These are phyloP conservation scores for Rhabdophis nuchalis DNA, from an alignment of 2,797 vertebrate species.

Conservation along the genomic window DNA sequence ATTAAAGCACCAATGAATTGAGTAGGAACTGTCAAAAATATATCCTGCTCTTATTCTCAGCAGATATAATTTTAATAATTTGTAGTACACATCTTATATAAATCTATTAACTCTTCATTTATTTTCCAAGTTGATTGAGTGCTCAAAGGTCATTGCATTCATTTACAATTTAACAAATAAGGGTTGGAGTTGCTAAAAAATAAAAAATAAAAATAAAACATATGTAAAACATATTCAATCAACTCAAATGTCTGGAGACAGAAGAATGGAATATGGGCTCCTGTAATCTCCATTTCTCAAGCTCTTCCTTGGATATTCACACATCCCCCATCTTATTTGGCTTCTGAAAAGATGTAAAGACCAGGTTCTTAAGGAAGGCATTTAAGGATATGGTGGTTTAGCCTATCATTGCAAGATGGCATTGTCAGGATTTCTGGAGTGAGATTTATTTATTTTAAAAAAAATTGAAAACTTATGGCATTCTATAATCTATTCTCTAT, in stretches of 20 bases:
- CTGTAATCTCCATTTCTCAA: neutral
- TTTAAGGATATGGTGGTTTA: neutral
- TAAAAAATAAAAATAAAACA: neutral
- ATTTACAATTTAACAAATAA: neutral
- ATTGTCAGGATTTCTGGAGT: neutral
- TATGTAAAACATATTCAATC: neutral
- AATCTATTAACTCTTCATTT: neutral
- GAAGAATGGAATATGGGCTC: too few relatives aligned
- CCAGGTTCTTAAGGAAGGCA: neutral
- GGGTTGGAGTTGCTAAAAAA: neutral
- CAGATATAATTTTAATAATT: neutral
- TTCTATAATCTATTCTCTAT: neutral
- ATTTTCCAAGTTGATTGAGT: neutral
- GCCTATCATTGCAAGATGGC: neutral
- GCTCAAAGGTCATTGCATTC: neutral
- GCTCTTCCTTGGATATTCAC: neutral
- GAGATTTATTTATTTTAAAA: neutral
- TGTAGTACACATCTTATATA: neutral
- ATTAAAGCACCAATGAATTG: neutral
- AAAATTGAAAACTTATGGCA: neutral
- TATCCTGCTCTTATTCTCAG: neutral
- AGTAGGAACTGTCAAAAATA: neutral
- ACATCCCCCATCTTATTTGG: neutral
- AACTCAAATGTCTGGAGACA: neutral
- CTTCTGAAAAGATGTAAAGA: neutral